Conservation (phyloP, 2,888 invertebrate species). For the Pristionchus arcanus region DNA sequence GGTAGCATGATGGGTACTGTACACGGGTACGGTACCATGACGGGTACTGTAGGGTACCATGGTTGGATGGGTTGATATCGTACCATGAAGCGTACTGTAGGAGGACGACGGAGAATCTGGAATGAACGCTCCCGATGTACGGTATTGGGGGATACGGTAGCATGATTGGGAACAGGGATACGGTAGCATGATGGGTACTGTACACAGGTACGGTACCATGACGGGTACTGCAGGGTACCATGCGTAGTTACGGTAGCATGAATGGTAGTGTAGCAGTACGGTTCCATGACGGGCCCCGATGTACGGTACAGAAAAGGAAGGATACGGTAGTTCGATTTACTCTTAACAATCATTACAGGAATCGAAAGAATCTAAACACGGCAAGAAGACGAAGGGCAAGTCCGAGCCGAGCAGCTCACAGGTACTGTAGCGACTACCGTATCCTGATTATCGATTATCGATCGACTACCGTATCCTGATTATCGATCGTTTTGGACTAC, state of each 20-base stretch:
- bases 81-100: too few relatives aligned
- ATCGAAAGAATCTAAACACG: too few relatives aligned
- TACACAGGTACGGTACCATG: not conserved
- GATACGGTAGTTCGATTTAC: too few relatives aligned
- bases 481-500: not conserved
- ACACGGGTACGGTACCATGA: not conserved
- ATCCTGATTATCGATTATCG: too few relatives aligned
- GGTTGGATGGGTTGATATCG: too few relatives aligned
- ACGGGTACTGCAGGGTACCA: not conserved
- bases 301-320: too few relatives aligned
- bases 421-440: not conserved
- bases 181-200: not conserved
- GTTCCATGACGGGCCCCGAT: not conserved
- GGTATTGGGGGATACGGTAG: not conserved
- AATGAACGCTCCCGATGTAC: not conserved
- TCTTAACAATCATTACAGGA: too few relatives aligned
- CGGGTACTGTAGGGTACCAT: not conserved
- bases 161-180: not conserved
- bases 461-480: too few relatives aligned
- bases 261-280: too few relatives aligned
- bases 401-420: not conserved
- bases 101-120: not conserved
- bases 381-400: not conserved
- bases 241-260: too few relatives aligned
- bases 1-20: not conserved